Evolutionary conservation across 2,113 vertebrate species (phyloP), one percentile per base, ranked within the genome.

Genomic region (Melanotaenia duboulayi): DNA sequence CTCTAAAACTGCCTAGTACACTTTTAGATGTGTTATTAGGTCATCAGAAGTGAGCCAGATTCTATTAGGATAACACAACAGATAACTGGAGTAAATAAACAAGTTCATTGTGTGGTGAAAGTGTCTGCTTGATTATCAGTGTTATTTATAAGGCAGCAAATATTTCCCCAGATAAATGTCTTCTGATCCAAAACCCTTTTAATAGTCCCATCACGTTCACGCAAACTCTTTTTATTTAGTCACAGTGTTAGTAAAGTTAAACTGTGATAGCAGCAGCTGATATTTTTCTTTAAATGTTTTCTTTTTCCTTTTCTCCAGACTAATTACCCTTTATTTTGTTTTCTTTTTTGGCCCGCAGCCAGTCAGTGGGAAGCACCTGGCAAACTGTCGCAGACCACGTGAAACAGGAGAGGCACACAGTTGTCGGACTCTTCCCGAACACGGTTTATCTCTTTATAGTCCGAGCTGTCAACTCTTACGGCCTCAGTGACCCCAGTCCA

Each of bases 381-480:
- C 94, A 91, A 85, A 99, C 97, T 0, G 97, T 97, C 66, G 96
- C 97, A 0, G 92, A 96, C 0, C 81, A 95, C 0, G 96, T 99
- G 73, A 94, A 86, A 84, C 90, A 95, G 28, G 96, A 97, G 89
- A 95, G 91, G 23, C 94, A 98, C 94, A 97, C 95, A 0, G 94
- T 99, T 19, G 81, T 91, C 0, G 95, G 95, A 57, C 95, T 99
- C 19, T 79, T 94, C 82, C 96, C 97, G 11, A 92, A 95, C 90
- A 97, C 96, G 0, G 84, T 97, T 63, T 99, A 99, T 85, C 92
- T 98, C 71, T 99, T 99, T 71, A 93, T 98, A 35, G 95, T 99
- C 54, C 90, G 97, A 64, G 97, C 98, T 0, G 93, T 95, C 84
- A 97, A 97, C 10, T 76, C 91, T 7, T 94, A 96, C 0, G 97